phyloP scores from a whole-genome alignment of 2,888 invertebrate genomes.

The Stictocephala bisonia region DNA sequence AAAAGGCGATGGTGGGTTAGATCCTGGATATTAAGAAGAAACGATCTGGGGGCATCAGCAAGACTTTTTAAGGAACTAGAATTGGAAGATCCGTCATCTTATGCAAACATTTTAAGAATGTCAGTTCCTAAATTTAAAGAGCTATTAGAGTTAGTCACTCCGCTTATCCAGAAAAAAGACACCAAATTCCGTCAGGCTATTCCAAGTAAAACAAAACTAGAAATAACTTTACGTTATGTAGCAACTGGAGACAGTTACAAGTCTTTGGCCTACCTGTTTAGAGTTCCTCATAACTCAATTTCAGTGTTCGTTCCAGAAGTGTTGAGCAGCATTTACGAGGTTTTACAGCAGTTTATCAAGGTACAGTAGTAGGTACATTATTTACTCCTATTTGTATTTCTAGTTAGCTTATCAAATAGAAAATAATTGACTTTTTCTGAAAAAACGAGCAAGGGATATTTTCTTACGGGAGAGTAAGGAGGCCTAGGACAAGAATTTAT shows the following conservation, averaged over 20 bases:
- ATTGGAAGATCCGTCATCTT: conserved; percentile 32
- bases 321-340: conserved; percentile 30
- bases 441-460: conserved; percentile 24
- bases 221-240: conserved; percentile 28
- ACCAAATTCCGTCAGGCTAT: conserved; percentile 21
- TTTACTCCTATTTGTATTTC: conserved; percentile 7
- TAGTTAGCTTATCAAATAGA: conserved; percentile 1
- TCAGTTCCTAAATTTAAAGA: conserved; percentile 16
- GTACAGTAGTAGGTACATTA: conserved; percentile 30
- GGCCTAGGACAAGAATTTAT: not conserved
- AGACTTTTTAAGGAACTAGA: conserved; percentile 32
- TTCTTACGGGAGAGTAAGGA: not conserved
- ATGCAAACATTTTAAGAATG: conserved; percentile 17
- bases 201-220: conserved; percentile 29
- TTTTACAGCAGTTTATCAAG: conserved; percentile 26
- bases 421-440: conserved; percentile 17
- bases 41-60: conserved; percentile 33
- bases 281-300: conserved; percentile 30
- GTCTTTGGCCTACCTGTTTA: conserved; percentile 21
- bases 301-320: conserved; percentile 33
- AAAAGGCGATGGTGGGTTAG: conserved; percentile 36
- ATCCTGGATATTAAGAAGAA: conserved; percentile 34
- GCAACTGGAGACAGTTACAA: conserved; percentile 26
- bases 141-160: conserved; percentile 25
- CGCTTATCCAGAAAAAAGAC: conserved; percentile 22